Evolutionary conservation across 2,113 vertebrate genomes (phyloP).

Genomic region (Brachypteracias leptosomus): DNA sequence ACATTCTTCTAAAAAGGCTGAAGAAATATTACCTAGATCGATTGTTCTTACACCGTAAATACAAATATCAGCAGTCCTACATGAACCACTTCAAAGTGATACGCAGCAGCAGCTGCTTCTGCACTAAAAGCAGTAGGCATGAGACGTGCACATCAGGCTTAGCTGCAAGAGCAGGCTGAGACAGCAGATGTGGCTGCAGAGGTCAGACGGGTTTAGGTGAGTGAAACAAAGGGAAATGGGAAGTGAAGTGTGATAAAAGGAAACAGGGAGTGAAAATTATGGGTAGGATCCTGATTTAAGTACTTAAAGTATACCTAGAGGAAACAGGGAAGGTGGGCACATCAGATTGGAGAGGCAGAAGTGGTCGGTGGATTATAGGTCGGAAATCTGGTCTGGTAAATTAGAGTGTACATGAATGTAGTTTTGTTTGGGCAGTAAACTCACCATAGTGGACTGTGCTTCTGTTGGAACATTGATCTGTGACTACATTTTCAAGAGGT

Average conservation of each 20-base stretch:
- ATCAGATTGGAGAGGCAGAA: background rate
- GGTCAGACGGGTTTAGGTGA: background rate
- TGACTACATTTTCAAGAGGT: background rate
- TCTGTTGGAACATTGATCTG: background rate
- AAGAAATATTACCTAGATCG: conserved; percentile 12
- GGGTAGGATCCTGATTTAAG: background rate
- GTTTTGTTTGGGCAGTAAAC: background rate
- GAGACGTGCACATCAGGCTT: background rate
- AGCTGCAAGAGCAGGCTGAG: background rate
- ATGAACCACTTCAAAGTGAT: fast-evolving
- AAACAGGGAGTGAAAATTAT: background rate
- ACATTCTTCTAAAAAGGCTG: background rate
- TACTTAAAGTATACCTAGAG: background rate
- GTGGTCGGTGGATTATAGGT: background rate
- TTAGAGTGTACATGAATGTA: background rate
- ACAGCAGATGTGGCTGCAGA: background rate
- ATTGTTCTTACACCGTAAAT: background rate
- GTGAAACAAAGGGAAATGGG: background rate
- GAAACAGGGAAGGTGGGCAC: background rate
- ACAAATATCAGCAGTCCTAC: background rate
- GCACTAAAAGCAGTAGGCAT: background rate
- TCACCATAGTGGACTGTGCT: fast-evolving
- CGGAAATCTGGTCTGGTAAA: background rate
- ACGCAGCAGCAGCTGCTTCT: background rate
- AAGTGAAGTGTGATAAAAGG: background rate